phyloP scores from a whole-genome alignment of 2,888 invertebrate genomes.

The Napeogenes inachia region DNA sequence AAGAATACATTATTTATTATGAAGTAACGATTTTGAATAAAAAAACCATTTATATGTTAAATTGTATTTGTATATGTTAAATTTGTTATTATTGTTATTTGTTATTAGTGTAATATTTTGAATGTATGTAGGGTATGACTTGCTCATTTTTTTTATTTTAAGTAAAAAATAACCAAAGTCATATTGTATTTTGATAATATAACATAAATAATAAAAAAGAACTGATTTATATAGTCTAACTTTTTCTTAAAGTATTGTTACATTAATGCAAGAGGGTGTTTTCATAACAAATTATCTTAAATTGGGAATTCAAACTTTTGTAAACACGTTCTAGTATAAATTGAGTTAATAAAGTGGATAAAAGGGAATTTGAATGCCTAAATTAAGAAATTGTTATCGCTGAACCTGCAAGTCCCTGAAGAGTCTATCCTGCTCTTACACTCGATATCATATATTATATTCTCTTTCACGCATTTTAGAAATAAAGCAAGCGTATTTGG shows the following conservation, averaged over 20 bases:
- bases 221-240: not conserved
- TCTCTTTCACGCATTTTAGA: not conserved
- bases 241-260: not conserved
- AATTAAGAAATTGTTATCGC: constrained; percentile 7
- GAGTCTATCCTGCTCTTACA: not conserved
- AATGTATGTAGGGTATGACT: too few relatives aligned
- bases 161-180: too few relatives aligned
- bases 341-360: constrained; percentile 20
- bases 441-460: not conserved
- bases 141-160: too few relatives aligned
- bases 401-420: not conserved
- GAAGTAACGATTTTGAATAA: too few relatives aligned
- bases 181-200: too few relatives aligned
- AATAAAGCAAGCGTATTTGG: not conserved
- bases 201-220: not conserved
- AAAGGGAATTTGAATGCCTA: constrained; percentile 6
- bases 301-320: constrained; percentile 11
- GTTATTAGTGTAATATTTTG: too few relatives aligned
- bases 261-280: constrained; percentile 10
- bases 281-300: constrained; percentile 19
- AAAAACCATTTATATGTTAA: too few relatives aligned
- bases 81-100: too few relatives aligned
- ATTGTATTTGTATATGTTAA: too few relatives aligned
- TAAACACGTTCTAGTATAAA: constrained; percentile 21
- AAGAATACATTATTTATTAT: not conserved